Conservation (phyloP, 1,140 invertebrate genomes). For the Drosophila prosaltans region DNA sequence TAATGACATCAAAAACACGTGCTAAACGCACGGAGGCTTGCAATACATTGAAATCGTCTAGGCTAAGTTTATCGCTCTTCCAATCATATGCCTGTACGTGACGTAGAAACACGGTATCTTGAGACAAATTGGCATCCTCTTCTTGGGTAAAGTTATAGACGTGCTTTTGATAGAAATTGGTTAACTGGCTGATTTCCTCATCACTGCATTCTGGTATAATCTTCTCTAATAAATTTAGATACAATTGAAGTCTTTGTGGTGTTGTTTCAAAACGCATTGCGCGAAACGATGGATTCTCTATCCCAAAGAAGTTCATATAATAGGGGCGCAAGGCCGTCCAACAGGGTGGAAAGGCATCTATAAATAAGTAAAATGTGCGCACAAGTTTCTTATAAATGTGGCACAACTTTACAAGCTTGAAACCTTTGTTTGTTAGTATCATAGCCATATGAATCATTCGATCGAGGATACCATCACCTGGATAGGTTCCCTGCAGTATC, state of each 20-base stretch:
- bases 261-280: background rate
- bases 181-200: conserved; percentile 33
- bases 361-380: conserved; percentile 45
- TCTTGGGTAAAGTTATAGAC: conserved; percentile 38
- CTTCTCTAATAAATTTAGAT: conserved; percentile 51
- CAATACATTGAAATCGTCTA: conserved; percentile 61
- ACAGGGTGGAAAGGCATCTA: conserved; percentile 66
- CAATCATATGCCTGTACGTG: conserved; percentile 67
- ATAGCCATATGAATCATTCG: conserved; percentile 57
- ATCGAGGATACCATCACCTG: conserved; percentile 51
- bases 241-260: conserved; percentile 51
- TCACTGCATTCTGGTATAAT: conserved; percentile 43
- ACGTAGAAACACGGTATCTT: conserved; percentile 41
- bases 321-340: conserved; percentile 67
- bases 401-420: conserved; percentile 35
- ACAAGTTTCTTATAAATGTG: conserved; percentile 47
- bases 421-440: conserved; percentile 50
- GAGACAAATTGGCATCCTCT: conserved; percentile 38
- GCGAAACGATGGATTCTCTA: conserved; percentile 1
- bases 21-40: conserved; percentile 44
- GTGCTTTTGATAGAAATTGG: conserved; percentile 39
- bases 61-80: conserved; percentile 48
- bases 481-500: conserved; percentile 53
- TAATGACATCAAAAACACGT: conserved; percentile 50
- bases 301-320: conserved; percentile 56